Evolutionary conservation across 2,888 invertebrate species (phyloP).

Genomic region (Crossocerus cetratus): DNA sequence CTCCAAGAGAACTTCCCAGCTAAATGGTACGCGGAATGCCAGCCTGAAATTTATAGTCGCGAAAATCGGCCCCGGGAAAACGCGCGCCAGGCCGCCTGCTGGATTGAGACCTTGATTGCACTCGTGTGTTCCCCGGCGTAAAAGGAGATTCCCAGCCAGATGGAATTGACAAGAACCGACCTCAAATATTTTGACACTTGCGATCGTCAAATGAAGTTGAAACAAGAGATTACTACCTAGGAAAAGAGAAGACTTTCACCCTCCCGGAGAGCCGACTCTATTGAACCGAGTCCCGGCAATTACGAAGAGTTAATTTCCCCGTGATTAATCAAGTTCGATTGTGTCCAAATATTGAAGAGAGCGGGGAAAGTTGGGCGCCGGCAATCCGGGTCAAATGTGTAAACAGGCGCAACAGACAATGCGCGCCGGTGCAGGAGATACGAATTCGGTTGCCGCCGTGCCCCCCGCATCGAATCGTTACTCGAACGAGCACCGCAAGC

Average conservation of each 20-base stretch:
- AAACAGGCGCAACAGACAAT: slow-evolving; percentile 61
- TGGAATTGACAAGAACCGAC: no score
- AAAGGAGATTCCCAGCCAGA: not conserved
- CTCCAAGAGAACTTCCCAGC: slow-evolving; percentile 41
- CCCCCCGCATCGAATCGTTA: slow-evolving; percentile 67
- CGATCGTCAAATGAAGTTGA: no score
- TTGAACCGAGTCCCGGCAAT: not conserved
- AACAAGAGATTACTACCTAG: no score
- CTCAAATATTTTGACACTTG: no score
- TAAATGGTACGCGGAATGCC: slow-evolving; percentile 48
- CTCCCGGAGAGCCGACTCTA: no score
- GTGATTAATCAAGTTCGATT: slow-evolving; percentile 59
- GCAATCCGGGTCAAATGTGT: slow-evolving; percentile 61
- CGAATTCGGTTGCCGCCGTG: slow-evolving; percentile 57
- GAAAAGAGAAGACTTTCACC: no score
- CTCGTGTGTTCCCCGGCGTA: not conserved
- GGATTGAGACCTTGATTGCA: slow-evolving; percentile 18
- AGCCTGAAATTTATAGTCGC: slow-evolving; percentile 43
- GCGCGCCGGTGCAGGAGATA: slow-evolving; percentile 48
- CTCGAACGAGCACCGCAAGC: slow-evolving; percentile 68
- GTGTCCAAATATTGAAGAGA: slow-evolving; percentile 42
- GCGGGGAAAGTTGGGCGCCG: slow-evolving; percentile 39
- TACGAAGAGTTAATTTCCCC: slow-evolving; percentile 52
- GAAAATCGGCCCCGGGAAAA: slow-evolving; percentile 32
- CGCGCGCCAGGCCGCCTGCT: slow-evolving; percentile 30